Percentiles rank a stretch among this genome's conserved stretches.
Conservation (phyloP, 2,888 invertebrate genomes). For the Andrena praecox region DNA sequence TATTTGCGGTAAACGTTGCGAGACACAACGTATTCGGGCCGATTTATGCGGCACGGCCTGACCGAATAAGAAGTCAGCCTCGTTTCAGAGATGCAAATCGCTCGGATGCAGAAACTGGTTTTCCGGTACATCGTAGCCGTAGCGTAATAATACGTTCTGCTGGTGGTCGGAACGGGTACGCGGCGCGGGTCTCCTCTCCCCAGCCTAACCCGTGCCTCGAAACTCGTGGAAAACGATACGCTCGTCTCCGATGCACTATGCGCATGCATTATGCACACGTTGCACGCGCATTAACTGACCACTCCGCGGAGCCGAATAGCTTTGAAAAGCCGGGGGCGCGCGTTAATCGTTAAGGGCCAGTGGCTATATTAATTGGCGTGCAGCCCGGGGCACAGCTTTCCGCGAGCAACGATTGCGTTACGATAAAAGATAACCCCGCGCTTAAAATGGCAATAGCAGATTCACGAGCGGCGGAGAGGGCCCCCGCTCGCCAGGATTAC, state of each 20-base stretch:
- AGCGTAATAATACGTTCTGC: slow-evolving; percentile 47
- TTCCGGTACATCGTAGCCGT: slow-evolving; percentile 41
- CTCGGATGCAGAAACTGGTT: slow-evolving; percentile 55
- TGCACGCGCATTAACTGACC: neutral
- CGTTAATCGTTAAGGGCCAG: neutral
- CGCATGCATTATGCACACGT: neutral
- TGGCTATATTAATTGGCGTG: neutral
- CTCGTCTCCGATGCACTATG: neutral
- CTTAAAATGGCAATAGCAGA: slow-evolving; percentile 14
- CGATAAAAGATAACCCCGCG: slow-evolving; percentile 22
- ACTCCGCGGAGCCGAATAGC: neutral
- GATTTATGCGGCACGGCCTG: slow-evolving; percentile 31
- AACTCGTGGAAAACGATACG: slow-evolving; percentile 34
- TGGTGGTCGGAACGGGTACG: slow-evolving; percentile 32
- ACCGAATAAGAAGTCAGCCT: slow-evolving; percentile 38
- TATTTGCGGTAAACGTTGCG: slow-evolving; percentile 36
- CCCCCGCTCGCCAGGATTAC: neutral
- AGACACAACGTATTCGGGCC: slow-evolving; percentile 11
- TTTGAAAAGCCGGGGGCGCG: too few relatives aligned
- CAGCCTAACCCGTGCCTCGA: slow-evolving; percentile 6
- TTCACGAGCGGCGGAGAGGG: neutral
- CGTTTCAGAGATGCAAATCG: slow-evolving; percentile 47
- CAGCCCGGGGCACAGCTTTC: neutral
- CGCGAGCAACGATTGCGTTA: slow-evolving; percentile 1
- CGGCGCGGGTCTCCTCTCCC: too few relatives aligned